A percentile compares a stretch with the other conserved stretches of the same genome.
These are phyloP conservation scores for Dione vanillae DNA, from an alignment of 2,888 invertebrate genomes.

Conservation along the genomic window DNA sequence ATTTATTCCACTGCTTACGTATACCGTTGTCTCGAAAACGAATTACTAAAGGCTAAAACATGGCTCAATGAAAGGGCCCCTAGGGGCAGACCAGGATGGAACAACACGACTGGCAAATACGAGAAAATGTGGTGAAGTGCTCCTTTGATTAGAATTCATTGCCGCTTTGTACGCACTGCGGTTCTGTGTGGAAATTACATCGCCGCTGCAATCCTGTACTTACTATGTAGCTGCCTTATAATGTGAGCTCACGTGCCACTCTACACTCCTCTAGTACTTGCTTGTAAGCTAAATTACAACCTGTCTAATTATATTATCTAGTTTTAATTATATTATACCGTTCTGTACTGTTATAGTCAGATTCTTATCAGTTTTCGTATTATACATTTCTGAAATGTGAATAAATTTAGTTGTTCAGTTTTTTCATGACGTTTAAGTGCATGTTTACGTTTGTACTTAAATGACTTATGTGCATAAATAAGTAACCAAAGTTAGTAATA, in stretches of 20 bases:
- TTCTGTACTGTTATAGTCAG: not conserved
- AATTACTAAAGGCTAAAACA: slow-evolving; percentile 38
- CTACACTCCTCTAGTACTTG: not conserved
- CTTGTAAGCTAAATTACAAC: not conserved
- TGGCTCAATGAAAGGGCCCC: slow-evolving; percentile 36
- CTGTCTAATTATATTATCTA: slow-evolving; percentile 6
- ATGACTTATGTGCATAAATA: no score
- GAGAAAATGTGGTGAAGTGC: slow-evolving; percentile 44
- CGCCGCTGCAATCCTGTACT: slow-evolving; percentile 14
- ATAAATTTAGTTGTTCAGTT: no score
- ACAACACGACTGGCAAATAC: slow-evolving; percentile 39
- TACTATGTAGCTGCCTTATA: slow-evolving; percentile 8
- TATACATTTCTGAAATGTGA: not conserved
- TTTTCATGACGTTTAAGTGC: no score
- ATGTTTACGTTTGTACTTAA: no score
- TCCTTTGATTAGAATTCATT: slow-evolving; percentile 50
- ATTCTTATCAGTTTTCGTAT: not conserved
- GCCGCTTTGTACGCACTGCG: slow-evolving; percentile 47
- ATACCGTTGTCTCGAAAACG: slow-evolving; percentile 25
- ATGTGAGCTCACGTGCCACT: slow-evolving; percentile 15
- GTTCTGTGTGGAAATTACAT: slow-evolving; percentile 37
- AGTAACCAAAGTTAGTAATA: no score
- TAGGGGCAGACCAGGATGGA: slow-evolving; percentile 33
- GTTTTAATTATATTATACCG: slow-evolving; percentile 1
- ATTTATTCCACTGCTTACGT: not conserved